Conservation (phyloP, 2,797 vertebrate genomes). For the Harpagifer antarcticus region DNA sequence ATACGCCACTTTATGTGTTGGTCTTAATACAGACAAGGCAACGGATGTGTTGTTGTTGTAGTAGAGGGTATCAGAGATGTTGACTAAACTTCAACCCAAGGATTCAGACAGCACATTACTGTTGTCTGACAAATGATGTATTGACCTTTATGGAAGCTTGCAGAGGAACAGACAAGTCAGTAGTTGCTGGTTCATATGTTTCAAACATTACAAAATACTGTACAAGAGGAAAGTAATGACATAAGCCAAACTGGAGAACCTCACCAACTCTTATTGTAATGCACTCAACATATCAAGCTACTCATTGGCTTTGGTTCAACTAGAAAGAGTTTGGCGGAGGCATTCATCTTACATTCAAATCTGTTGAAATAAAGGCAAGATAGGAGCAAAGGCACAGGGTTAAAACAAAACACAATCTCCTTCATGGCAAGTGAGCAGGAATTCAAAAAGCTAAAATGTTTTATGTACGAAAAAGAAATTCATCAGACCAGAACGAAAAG, state of each 20-base stretch:
- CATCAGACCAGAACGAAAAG: background rate
- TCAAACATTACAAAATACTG: conserved; percentile 8
- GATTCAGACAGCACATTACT: background rate
- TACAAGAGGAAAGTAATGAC: background rate
- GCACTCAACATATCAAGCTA: background rate
- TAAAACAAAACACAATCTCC: conserved; percentile 25
- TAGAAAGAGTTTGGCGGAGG: conserved; percentile 41
- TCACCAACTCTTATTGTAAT: conserved; percentile 7
- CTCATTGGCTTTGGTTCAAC: conserved; percentile 69
- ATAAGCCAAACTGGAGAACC: background rate
- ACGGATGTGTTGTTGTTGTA: background rate
- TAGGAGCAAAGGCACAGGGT: conserved; percentile 44
- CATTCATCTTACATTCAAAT: conserved; percentile 26
- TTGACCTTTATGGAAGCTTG: background rate
- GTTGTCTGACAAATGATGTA: background rate
- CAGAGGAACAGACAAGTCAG: conserved; percentile 1
- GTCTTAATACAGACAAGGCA: background rate
- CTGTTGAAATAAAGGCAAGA: conserved; percentile 18
- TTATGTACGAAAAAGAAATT: conserved; percentile 5
- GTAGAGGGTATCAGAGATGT: background rate
- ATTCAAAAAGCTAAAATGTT: conserved; percentile 14
- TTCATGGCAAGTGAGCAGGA: conserved; percentile 6
- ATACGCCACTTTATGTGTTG: conserved; percentile 1
- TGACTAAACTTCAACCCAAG: conserved; percentile 5
- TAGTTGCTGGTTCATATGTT: conserved; percentile 2